phyloP scores from a whole-genome alignment of 2,113 vertebrate genomes.

The Heterotis niloticus region DNA sequence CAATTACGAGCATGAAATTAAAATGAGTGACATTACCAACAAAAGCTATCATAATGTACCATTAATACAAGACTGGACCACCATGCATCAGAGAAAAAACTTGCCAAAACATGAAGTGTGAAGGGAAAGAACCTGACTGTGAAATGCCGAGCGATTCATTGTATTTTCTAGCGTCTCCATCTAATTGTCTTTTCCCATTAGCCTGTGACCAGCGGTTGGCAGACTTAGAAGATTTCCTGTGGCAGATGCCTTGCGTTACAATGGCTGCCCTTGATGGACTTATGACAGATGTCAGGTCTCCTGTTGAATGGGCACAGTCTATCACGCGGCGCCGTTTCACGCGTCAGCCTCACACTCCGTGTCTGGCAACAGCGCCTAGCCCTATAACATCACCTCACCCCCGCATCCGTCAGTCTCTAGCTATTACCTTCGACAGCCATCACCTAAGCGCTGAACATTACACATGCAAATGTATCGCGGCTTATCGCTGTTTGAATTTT shows the following conservation, averaged over 20 bases:
- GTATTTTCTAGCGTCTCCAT: slow-evolving; percentile 48
- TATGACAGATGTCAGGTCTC: slow-evolving; percentile 72
- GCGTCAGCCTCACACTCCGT: slow-evolving; percentile 49
- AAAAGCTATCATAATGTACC: neutral
- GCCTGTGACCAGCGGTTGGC: slow-evolving; percentile 51
- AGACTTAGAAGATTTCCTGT: slow-evolving; percentile 53
- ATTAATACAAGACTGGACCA: neutral
- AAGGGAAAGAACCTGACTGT: slow-evolving; percentile 35
- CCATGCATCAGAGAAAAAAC: neutral
- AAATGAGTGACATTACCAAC: slow-evolving; percentile 16
- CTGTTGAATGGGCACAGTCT: slow-evolving; percentile 65
- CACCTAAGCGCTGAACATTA: slow-evolving; percentile 62
- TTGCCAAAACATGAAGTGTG: slow-evolving; percentile 22
- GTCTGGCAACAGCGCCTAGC: slow-evolving; percentile 51
- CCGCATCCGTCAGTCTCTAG: slow-evolving; percentile 65
- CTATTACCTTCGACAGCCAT: slow-evolving; percentile 71
- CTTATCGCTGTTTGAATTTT: slow-evolving; percentile 53
- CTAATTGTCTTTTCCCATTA: slow-evolving; percentile 66
- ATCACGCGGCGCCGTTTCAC: slow-evolving; percentile 60
- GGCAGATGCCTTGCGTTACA: slow-evolving; percentile 66
- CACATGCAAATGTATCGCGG: slow-evolving; percentile 64
- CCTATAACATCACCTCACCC: slow-evolving; percentile 45
- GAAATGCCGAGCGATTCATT: slow-evolving; percentile 54
- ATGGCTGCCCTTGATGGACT: slow-evolving; percentile 64
- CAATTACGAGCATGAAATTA: slow-evolving; percentile 1